Percentiles rank a stretch among this genome's conserved stretches.
Conservation (phyloP, 37 sponge, comb jelly and placozoan genomes). For the Crambe crambe region DNA sequence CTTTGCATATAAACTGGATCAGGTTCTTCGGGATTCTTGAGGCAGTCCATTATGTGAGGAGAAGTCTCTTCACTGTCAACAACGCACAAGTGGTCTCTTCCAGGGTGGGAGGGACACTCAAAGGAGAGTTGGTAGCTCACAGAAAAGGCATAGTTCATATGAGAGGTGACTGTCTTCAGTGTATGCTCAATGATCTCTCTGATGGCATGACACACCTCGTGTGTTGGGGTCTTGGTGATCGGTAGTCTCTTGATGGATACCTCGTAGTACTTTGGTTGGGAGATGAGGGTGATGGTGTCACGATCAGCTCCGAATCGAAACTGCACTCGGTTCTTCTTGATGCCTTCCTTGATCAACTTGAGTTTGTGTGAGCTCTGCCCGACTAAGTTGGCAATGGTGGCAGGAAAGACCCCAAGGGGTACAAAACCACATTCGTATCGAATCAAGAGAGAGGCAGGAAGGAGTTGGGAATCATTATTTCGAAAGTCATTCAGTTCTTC, state of each 20-base stretch:
- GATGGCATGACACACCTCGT: not conserved
- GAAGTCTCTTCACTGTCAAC: not conserved
- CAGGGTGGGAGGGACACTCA: constrained; percentile 12
- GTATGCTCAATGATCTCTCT: not conserved
- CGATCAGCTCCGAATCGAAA: not conserved
- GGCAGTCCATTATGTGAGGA: not conserved
- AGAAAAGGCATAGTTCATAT: not conserved
- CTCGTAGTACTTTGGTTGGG: constrained; percentile 2
- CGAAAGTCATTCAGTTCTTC: not conserved
- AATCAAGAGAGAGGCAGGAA: not conserved
- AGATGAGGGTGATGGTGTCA: not conserved
- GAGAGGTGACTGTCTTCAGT: not conserved
- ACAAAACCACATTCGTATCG: not conserved
- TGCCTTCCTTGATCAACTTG: not conserved
- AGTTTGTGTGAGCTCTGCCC: not conserved
- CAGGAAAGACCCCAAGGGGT: constrained; percentile 5
- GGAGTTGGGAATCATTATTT: not conserved
- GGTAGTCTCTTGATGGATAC: not conserved
- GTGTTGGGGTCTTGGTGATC: not conserved
- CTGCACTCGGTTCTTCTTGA: not conserved
- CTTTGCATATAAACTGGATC: not conserved
- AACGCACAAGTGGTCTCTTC: not conserved
- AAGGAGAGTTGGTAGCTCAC: not conserved
- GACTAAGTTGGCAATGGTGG: not conserved
- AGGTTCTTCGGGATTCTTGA: not conserved